Base-by-base conservation (phyloP, 2,888 invertebrate genomes). In the Drosophila picticornis region DNA sequence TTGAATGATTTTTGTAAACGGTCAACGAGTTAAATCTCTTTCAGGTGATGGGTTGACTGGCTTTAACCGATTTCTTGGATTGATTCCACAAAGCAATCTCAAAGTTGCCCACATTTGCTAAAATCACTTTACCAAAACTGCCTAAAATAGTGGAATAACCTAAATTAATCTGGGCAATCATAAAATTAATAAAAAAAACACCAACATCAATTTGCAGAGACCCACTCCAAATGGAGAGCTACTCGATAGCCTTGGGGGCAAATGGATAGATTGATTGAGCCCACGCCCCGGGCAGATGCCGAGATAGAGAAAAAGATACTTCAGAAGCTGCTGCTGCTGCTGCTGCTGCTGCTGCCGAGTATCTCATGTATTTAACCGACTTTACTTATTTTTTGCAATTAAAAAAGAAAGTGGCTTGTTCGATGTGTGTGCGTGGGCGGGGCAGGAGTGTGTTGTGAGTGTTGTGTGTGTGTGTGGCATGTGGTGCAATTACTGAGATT, bases 401-500 rank as follows among this genome's bases (percentile, higher is more conserved):
- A 64, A 77, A 80, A 80, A 81, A 80, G 80, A 80, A 80, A 80
- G 80, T 72, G 36, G 32, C 59, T n/a, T 31, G 6, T 7, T 19
- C 32, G 11, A 25, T 4, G 34, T 32, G 29, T 40, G 48, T 60
- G 59, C 4, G 46, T 61, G 71, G 61, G 75, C 61, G 70, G 50
- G 77, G 59, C 76, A 29, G 2, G 25, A 13, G 22, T 36, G 34
- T 34, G 34, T 34, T 55, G 38, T 34, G 34, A 13, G 66, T 43
- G 27, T 59, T 9, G n/a, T n/a, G n/a, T n/a, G 36, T 52, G 10
- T 64, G 52, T 67, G 73, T 51, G 58, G 51, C 36, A 50, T 67
- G 48, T 40, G 40, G 29, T 68, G 77, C 75, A 81, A 80, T 81
- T 80, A 81, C 56, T 11, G 60, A 69, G 77, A 81, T 80, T 75